Evolutionary conservation across 2,888 invertebrate species (phyloP).

Genomic region (Tortrix viridana): DNA sequence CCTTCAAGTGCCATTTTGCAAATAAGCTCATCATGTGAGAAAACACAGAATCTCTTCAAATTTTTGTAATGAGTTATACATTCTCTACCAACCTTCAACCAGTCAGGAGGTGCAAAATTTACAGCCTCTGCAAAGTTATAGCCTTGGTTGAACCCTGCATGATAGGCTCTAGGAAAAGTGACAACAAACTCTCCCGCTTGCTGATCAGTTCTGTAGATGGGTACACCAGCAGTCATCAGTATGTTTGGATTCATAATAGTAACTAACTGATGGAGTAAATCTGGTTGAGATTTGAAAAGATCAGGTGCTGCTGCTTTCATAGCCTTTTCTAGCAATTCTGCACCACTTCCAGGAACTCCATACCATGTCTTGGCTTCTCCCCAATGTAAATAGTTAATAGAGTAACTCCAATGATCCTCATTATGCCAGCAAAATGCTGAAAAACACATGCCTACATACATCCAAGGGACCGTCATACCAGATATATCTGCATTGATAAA

Average conservation of each 20-base stretch:
- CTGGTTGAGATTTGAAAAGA: conserved; percentile 88
- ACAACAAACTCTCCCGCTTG: conserved; percentile 92
- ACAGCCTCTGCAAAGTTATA: conserved; percentile 94
- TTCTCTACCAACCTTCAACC: conserved; percentile 88
- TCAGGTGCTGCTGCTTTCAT: conserved; percentile 90
- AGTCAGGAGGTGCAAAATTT: conserved; percentile 92
- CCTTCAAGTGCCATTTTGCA: conserved; percentile 89
- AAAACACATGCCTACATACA: conserved; percentile 94
- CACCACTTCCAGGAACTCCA: conserved; percentile 88
- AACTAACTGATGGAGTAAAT: conserved; percentile 90
- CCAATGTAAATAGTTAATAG: conserved; percentile 92
- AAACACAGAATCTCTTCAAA: conserved; percentile 89
- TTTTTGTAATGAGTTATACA: conserved; percentile 89
- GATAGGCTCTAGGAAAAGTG: conserved; percentile 91
- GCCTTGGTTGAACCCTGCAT: conserved; percentile 92
- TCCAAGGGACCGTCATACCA: conserved; percentile 90
- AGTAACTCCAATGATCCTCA: conserved; percentile 94
- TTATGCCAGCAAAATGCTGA: conserved; percentile 93
- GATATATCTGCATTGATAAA: conserved; percentile 91
- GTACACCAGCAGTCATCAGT: conserved; percentile 85
- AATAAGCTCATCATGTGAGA: conserved; percentile 91
- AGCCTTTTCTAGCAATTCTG: conserved; percentile 87
- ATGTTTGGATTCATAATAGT: conserved; percentile 91
- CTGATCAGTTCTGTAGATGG: conserved; percentile 87
- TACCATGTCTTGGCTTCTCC: conserved; percentile 94